Percentiles rank a stretch among this genome's conserved stretches.
phyloP scores from a whole-genome alignment of 2,113 vertebrate genomes.

The Ancistrus triradiatus region DNA sequence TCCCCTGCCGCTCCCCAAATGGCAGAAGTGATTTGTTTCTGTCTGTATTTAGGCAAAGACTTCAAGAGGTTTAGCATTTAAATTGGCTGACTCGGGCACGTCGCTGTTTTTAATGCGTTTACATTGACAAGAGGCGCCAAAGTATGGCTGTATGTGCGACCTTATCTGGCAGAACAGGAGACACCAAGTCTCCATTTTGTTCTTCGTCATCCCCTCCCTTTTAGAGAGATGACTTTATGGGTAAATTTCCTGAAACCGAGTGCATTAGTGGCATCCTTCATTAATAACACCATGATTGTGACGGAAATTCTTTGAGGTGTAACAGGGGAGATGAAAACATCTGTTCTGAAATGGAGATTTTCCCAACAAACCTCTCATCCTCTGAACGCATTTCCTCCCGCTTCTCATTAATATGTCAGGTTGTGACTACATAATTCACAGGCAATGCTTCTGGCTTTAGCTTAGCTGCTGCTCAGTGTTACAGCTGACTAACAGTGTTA shows the following conservation, averaged over 20 bases:
- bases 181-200: slow-evolving; percentile 16
- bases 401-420: too few relatives aligned
- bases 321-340: background rate
- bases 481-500: too few relatives aligned
- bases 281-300: background rate
- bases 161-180: slow-evolving; percentile 29
- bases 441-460: too few relatives aligned
- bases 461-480: too few relatives aligned
- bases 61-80: slow-evolving; percentile 70
- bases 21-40: slow-evolving; percentile 78
- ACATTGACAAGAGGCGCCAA: slow-evolving; percentile 26
- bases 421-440: too few relatives aligned
- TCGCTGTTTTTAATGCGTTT: slow-evolving; percentile 64
- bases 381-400: too few relatives aligned
- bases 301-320: background rate
- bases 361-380: too few relatives aligned
- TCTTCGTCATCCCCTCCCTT: background rate
- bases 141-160: background rate
- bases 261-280: background rate
- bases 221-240: background rate
- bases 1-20: slow-evolving; percentile 69
- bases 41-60: slow-evolving; percentile 64
- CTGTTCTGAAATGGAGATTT: background rate
- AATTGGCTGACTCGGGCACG: slow-evolving; percentile 62
- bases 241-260: background rate